Evolutionary conservation across 30 jellyfish, hydroid and myxozoan genomes (phyloP).

Genomic region (Cassiopea xamachana): DNA sequence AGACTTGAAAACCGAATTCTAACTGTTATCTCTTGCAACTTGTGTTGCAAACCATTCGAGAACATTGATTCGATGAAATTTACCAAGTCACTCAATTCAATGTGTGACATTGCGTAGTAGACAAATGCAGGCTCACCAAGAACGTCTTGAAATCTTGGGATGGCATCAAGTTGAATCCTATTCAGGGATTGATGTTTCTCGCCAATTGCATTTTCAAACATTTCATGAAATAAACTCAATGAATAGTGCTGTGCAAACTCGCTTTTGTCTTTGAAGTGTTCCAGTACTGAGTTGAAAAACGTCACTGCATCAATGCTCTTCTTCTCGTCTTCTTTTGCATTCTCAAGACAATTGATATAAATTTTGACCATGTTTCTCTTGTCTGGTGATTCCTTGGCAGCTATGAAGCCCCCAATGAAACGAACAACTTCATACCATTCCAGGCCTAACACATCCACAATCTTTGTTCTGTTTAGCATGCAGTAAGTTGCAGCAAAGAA

Average conservation of each 20-base stretch:
- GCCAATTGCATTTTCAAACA: neutral
- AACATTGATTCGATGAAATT: neutral
- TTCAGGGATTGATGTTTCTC: neutral
- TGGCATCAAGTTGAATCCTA: neutral
- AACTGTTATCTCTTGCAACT: neutral
- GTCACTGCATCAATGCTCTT: neutral
- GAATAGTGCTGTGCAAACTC: slow-evolving; percentile 21
- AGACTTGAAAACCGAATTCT: neutral
- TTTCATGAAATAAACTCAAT: slow-evolving; percentile 9
- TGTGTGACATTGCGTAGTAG: slow-evolving; percentile 5
- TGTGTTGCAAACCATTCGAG: neutral
- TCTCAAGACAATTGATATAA: neutral
- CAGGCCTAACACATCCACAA: neutral
- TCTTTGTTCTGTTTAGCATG: neutral
- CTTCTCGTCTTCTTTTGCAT: neutral
- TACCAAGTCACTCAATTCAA: neutral
- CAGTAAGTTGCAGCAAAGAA: slow-evolving; percentile 23
- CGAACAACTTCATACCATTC: slow-evolving; percentile 8
- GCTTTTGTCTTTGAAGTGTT: neutral
- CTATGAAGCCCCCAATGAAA: slow-evolving; percentile 4
- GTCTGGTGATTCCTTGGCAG: neutral
- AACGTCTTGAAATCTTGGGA: slow-evolving; percentile 17
- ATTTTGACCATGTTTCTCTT: neutral
- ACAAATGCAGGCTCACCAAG: slow-evolving; percentile 21
- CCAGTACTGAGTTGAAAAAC: neutral